These are phyloP conservation scores for Otis tarda DNA, from an alignment of 2,113 vertebrate species.

Conservation along the genomic window DNA sequence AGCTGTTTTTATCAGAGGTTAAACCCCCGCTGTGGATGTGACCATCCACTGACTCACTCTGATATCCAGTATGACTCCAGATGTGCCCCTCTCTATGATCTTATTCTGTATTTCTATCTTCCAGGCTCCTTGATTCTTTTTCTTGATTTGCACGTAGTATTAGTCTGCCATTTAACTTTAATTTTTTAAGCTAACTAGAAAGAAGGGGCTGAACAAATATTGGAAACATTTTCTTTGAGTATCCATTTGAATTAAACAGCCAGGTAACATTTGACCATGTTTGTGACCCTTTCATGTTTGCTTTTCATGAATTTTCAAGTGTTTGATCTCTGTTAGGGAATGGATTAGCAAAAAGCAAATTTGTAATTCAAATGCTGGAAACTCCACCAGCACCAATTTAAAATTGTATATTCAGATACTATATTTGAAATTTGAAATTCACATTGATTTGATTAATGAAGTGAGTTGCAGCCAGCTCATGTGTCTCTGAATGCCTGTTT, in stretches of 20 bases:
- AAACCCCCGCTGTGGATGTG: neutral
- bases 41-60: neutral
- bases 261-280: slow-evolving; percentile 67
- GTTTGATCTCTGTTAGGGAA: slow-evolving; percentile 67
- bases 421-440: slow-evolving; percentile 66
- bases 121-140: slow-evolving; percentile 8
- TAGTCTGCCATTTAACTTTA: slow-evolving; percentile 65
- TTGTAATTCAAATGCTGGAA: slow-evolving; percentile 66
- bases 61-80: neutral
- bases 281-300: slow-evolving; percentile 65
- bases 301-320: slow-evolving; percentile 71
- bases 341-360: slow-evolving; percentile 68
- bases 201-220: slow-evolving; percentile 63
- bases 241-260: slow-evolving; percentile 67
- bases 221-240: slow-evolving; percentile 64
- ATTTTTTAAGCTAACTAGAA: slow-evolving; percentile 66
- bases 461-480: slow-evolving; percentile 38
- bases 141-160: slow-evolving; percentile 59
- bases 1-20: neutral
- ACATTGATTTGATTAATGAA: slow-evolving; percentile 59
- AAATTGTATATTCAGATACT: slow-evolving; percentile 62
- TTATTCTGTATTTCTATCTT: neutral
- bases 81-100: neutral
- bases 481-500: neutral
- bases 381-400: slow-evolving; percentile 45